Conservation (phyloP, 2,113 vertebrate genomes). For the Piprites chloris region DNA sequence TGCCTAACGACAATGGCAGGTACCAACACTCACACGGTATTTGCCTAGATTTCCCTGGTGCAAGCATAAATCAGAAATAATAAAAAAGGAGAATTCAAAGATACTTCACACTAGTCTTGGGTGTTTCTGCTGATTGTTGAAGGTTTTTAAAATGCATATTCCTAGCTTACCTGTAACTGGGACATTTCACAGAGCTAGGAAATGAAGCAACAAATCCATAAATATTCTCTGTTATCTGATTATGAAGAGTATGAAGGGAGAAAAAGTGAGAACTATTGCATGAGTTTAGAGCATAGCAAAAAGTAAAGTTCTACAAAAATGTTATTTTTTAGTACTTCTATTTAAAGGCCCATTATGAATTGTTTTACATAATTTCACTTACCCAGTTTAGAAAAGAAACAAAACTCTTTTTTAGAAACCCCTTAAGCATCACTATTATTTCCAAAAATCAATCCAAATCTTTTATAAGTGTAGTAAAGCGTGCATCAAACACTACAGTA, state of each 20-base stretch:
- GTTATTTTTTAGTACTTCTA: not conserved
- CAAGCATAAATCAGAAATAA: not conserved
- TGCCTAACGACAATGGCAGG: not conserved
- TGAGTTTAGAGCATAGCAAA: not conserved
- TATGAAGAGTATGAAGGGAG: not conserved
- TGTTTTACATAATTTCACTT: not conserved
- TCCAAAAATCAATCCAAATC: not conserved
- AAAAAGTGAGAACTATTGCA: not conserved
- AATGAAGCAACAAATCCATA: not conserved
- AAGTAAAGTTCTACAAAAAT: not conserved
- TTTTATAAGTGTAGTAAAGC: not conserved
- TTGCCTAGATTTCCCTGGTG: not conserved
- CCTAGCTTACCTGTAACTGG: not conserved
- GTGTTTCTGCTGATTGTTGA: not conserved
- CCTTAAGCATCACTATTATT: not conserved
- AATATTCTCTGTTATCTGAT: not conserved
- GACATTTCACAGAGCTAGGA: not conserved
- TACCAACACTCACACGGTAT: not conserved
- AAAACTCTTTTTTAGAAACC: not conserved
- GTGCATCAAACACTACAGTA: not conserved
- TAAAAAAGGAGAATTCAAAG: not conserved
- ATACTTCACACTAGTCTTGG: not conserved
- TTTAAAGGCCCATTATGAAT: not conserved
- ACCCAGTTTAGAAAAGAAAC: not conserved
- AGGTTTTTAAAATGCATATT: not conserved